Percentiles rank a stretch among this genome's conserved stretches.
Conservation (phyloP, 2,797 vertebrate genomes). For the Neosilurus mollespiculum region DNA sequence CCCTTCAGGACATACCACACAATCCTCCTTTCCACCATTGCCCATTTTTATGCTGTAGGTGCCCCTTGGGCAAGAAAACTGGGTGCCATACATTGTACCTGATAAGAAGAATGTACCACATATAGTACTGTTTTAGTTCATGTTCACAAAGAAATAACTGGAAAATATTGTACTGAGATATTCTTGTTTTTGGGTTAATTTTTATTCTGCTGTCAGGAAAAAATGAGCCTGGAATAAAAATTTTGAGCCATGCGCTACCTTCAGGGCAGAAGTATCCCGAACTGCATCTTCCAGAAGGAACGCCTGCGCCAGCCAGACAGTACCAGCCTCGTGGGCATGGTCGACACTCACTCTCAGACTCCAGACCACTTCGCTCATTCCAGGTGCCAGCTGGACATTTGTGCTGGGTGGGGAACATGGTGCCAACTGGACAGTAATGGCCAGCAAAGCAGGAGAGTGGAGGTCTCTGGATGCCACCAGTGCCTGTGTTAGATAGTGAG, state of each 20-base stretch:
- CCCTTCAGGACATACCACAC: constrained; percentile 78
- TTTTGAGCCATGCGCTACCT: constrained; percentile 65
- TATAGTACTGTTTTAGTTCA: constrained; percentile 16
- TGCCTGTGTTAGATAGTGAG: constrained; percentile 69
- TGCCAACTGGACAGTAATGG: constrained; percentile 86
- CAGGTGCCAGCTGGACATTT: constrained; percentile 87
- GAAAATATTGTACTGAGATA: not conserved
- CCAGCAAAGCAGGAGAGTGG: constrained; percentile 80
- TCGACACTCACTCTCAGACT: constrained; percentile 71
- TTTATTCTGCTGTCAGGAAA: not conserved
- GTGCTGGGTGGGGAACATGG: constrained; percentile 80
- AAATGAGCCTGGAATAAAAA: not conserved
- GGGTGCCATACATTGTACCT: constrained; percentile 80
- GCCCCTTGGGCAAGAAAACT: constrained; percentile 84
- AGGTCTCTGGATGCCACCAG: constrained; percentile 80
- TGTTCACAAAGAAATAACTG: not conserved
- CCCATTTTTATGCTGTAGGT: constrained; percentile 80
- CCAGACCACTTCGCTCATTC: constrained; percentile 78
- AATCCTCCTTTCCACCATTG: constrained; percentile 75
- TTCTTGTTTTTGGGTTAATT: not conserved
- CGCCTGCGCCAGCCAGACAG: constrained; percentile 76
- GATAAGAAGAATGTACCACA: constrained; percentile 35
- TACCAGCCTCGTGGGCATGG: constrained; percentile 83
- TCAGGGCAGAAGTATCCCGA: constrained; percentile 85
- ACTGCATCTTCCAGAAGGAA: constrained; percentile 79